These are phyloP conservation scores for Micromussa lordhowensis DNA, from an alignment of 92 coral and sea anemone species.

Conservation along the genomic window DNA sequence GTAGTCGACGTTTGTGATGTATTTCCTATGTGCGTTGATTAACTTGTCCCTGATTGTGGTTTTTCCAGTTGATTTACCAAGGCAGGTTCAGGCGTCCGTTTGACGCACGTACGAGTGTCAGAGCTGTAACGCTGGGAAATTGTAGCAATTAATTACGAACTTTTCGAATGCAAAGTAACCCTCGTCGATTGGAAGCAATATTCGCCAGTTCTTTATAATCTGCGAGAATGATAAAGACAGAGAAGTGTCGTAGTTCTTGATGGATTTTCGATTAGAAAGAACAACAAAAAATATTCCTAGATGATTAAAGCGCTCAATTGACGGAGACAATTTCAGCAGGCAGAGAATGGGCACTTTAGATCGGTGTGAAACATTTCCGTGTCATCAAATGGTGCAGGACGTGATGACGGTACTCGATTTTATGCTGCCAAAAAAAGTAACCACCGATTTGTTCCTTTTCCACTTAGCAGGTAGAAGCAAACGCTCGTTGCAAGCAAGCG, in stretches of 20 bases:
- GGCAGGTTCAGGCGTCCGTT: background rate
- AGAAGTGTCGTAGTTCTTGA: background rate
- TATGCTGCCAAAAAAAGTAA: background rate
- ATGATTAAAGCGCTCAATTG: background rate
- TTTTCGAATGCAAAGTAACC: constrained; percentile 63
- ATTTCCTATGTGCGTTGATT: background rate
- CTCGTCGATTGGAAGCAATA: constrained; percentile 4
- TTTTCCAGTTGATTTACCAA: constrained; percentile 32
- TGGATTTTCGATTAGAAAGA: background rate
- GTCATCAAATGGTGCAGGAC: background rate
- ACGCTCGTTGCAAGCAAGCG: constrained; percentile 32
- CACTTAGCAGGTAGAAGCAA: constrained; percentile 3
- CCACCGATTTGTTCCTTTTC: background rate
- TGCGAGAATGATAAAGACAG: background rate
- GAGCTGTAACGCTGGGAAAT: background rate
- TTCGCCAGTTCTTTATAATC: background rate
- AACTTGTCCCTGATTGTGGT: background rate
- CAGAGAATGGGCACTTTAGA: background rate
- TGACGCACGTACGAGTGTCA: constrained; percentile 7
- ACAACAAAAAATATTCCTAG: background rate
- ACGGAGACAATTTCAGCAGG: background rate
- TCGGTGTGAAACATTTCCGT: background rate
- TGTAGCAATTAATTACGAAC: constrained; percentile 35
- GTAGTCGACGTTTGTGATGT: background rate
- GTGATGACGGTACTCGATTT: background rate